A percentile compares a stretch with the other conserved stretches of the same genome.
Conservation (phyloP, 1,140 invertebrate species). For the Drosophila bipectinata region DNA sequence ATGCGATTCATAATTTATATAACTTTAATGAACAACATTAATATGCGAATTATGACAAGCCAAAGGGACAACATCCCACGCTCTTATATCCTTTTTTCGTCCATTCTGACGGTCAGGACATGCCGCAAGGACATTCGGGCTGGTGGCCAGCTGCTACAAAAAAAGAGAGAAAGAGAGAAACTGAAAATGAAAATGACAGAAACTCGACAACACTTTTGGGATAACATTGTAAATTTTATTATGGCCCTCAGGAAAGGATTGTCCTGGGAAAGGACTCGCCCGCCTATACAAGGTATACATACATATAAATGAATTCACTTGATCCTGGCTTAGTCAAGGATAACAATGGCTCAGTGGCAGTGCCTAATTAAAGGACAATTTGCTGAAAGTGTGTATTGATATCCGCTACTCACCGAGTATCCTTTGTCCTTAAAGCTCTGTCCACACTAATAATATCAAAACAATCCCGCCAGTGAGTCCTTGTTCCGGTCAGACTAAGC, state of each 20-base stretch:
- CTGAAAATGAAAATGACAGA: conserved; percentile 43
- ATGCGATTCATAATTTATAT: conserved; percentile 79
- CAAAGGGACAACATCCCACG: conserved; percentile 24
- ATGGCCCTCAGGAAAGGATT: conserved; percentile 48
- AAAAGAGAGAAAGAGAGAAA: conserved; percentile 15
- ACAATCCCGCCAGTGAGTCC: conserved; percentile 16
- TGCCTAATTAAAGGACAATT: too few relatives aligned
- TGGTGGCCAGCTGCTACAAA: conserved; percentile 20
- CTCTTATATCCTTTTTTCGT: not conserved
- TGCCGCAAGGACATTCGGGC: conserved; percentile 33
- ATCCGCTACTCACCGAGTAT: too few relatives aligned
- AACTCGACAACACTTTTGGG: conserved; percentile 74
- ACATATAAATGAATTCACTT: conserved; percentile 48
- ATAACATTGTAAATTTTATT: conserved; percentile 79
- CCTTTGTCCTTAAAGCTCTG: conserved; percentile 1
- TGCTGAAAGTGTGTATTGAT: too few relatives aligned
- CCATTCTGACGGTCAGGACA: conserved; percentile 25
- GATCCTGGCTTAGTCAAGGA: not conserved
- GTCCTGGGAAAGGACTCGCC: conserved; percentile 18
- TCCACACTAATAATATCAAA: conserved; percentile 41
- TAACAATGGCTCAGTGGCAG: not conserved
- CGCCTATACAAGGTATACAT: conserved; percentile 7
- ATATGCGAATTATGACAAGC: conserved; percentile 74
- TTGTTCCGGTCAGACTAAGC: conserved; percentile 1
- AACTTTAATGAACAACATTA: conserved; percentile 81